Evolutionary conservation across 2,888 invertebrate species (phyloP), one percentile per base, ranked within the genome.

Genomic region (Strigamia maritima): DNA sequence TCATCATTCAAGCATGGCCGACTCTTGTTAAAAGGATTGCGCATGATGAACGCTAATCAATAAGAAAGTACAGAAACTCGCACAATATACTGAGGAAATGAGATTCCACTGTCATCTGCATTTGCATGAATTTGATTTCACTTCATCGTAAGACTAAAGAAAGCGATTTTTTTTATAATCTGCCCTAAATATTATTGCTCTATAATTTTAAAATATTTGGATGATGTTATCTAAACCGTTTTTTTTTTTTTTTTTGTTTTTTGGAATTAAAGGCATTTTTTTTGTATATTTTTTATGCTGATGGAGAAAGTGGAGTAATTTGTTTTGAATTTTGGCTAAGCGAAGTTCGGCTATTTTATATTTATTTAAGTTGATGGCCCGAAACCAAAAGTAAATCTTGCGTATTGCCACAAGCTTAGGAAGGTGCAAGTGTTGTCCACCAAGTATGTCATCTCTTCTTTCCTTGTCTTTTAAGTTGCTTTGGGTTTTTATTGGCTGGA

Each of bases 21-120:
- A 54, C 54, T 54, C 54, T 54, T 54, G 54, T 54, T 54, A 54
- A 54, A 54, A 54, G 54, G 54, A 54, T 19, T 54, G 54, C 54
- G 54, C 54, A 54, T 54, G 54, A 54, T 54, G 54, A 54, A 54
- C 54, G 54, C 54, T 54, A 54, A 54, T 54, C 54, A 54, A 54
- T 54, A 54, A 54, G 54, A 54, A 54, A 19, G 19, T 19, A 54
- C 1, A 19, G 54, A 54, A 22, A 19, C 54, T 2, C 3, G 54
- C 54, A 54, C 54, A 19, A 54, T 54, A 19, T 54, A 54, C 54
- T 2, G 54, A 19, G 54, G 54, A 54, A 54, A 54, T 54, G 54
- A 19, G 54, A 8, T 54, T 54, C 54, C 54, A 19, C 54, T 54
- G 54, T 54, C 54, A 54, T 54, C 54, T 19, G 4, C 54, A 54